phyloP scores from a whole-genome alignment of 2,888 invertebrate genomes.

The Seira sanloemensis region DNA sequence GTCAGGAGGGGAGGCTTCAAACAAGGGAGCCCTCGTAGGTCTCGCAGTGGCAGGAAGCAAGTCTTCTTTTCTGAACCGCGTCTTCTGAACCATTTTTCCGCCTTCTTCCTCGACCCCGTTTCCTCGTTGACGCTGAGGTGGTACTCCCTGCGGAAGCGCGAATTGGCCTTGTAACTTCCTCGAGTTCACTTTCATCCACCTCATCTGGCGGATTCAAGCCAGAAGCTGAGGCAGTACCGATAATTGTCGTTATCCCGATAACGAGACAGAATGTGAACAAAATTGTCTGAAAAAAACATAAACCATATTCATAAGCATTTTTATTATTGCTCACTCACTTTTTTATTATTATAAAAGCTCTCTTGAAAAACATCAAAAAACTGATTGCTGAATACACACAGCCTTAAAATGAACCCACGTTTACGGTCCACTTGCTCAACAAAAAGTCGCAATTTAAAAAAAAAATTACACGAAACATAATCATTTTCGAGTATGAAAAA shows the following conservation, averaged over 20 bases:
- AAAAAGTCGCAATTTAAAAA: too few species aligned
- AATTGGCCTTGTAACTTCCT: constrained; percentile 41
- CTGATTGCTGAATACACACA: not conserved
- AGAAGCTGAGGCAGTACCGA: not conserved
- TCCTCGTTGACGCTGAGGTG: not conserved
- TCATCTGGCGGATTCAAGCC: constrained; percentile 37
- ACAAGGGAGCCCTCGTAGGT: constrained; percentile 47
- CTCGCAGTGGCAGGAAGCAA: constrained; percentile 16
- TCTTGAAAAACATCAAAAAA: constrained; percentile 15
- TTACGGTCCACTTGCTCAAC: too few species aligned
- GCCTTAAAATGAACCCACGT: too few species aligned
- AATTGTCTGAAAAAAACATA: constrained; percentile 19
- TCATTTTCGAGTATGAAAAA: too few species aligned
- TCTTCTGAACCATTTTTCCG: not conserved
- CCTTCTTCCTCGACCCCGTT: not conserved
- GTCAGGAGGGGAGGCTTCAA: constrained; percentile 50
- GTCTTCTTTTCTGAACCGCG: constrained; percentile 43
- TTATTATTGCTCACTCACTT: constrained; percentile 41
- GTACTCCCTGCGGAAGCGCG: constrained; percentile 32
- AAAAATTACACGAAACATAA: too few species aligned
- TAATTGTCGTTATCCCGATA: not conserved
- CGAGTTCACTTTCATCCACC: constrained; percentile 27
- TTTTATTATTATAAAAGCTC: not conserved
- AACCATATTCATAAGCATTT: not conserved
- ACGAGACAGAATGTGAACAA: constrained; percentile 20